Base-by-base conservation (phyloP, 2,888 invertebrate species). In the Machimus rusticus region DNA sequence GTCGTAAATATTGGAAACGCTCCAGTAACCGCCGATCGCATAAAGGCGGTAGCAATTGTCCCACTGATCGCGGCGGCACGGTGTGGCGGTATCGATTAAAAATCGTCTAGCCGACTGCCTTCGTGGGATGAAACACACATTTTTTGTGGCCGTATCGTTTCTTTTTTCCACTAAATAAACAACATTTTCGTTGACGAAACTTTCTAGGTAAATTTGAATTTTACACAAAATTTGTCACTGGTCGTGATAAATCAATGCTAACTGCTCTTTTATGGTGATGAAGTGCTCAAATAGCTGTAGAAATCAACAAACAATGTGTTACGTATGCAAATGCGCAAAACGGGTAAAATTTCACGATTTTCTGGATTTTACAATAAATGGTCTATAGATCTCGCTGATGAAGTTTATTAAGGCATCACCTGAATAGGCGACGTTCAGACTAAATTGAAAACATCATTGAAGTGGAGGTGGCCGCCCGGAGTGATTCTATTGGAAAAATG, bases 1-100 rank as follows among this genome's bases (percentile, higher is more conserved):
- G 79, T 79, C 79, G 79, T 79, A 79, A 79, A 79, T 79, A 79
- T 79, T 79, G 79, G 79, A 79, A 79, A 79, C 79, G 51, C 79
- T 79, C 51, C 51, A 79, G 79, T 79, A 79, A 37, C n/a, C 51
- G 51, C 31, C 79, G 12, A 28, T 16, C 12, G 79, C 6, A 51
- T 16, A 46, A 79, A 79, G 79, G 79, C 51, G 79, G 79, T 79
- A 79, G 79, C 79, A 79, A 79, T 79, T 79, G 79, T 79, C 16
- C 51, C 46, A 51, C 51, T 51, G 51, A 51, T 79, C 79, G 66
- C 28, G 23, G 12, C 66, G 66, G 66, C 31, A 55, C 31, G 39
- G 51, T 16, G 79, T n/a, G 51, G 28, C 79, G 46, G 79, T 79
- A 51, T 79, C 51, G 79, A 79, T 79, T 79, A 79, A 79, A 79